phyloP scores from a whole-genome alignment of 1,140 invertebrate genomes.

The Maniola jurtina region DNA sequence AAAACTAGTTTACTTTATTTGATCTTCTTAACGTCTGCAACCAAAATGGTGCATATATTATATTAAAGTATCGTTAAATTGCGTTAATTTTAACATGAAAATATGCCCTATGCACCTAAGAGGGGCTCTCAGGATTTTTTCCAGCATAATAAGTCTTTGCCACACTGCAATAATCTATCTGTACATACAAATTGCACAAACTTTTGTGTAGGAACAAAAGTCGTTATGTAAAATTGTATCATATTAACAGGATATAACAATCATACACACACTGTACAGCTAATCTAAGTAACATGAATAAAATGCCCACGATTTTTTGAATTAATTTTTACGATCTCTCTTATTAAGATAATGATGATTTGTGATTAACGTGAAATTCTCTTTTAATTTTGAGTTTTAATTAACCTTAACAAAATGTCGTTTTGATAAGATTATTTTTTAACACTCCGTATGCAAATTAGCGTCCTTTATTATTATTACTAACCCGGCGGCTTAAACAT shows the following conservation, averaged over 20 bases:
- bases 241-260: not conserved
- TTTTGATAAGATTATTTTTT: not conserved
- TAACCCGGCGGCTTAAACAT: constrained; percentile 21
- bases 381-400: constrained; percentile 5
- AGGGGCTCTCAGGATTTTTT: not conserved
- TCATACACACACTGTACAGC: constrained; percentile 13
- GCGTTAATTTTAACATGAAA: too few species aligned
- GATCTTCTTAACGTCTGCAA: too few species aligned
- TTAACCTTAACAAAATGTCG: constrained; percentile 13
- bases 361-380: constrained; percentile 9
- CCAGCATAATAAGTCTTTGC: constrained; percentile 25
- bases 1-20: too few species aligned
- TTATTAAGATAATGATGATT: constrained; percentile 6
- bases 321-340: constrained; percentile 29
- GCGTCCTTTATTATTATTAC: constrained; percentile 16
- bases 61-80: too few species aligned
- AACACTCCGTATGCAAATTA: constrained; percentile 18
- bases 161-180: constrained; percentile 27
- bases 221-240: constrained; percentile 15
- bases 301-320: constrained; percentile 21
- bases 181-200: constrained; percentile 34
- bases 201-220: constrained; percentile 27
- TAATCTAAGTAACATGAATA: constrained; percentile 18
- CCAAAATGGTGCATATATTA: too few species aligned
- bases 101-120: too few species aligned